Percentiles rank a stretch among this genome's conserved stretches.
Evolutionary conservation across 2,113 vertebrate species (phyloP).

Genomic region (Limanda limanda): DNA sequence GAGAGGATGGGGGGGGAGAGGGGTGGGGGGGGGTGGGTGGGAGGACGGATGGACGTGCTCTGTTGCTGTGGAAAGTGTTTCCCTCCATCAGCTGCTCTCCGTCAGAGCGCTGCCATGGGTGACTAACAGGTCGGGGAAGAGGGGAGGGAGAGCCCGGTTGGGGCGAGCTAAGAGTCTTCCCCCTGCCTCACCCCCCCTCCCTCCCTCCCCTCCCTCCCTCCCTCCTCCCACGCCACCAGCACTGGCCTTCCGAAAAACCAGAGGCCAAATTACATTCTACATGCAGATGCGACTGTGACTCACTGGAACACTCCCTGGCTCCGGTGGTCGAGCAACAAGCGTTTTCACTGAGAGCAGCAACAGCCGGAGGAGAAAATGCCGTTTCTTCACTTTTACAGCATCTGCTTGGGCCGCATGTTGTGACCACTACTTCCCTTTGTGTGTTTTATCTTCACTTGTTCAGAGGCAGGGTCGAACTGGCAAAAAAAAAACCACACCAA

Average conservation of each 20-base stretch:
- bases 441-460: background rate
- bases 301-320: slow-evolving; percentile 62
- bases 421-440: slow-evolving; percentile 19
- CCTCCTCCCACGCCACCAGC: slow-evolving; percentile 48
- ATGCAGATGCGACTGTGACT: slow-evolving; percentile 72
- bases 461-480: background rate
- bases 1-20: too few relatives aligned
- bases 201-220: too few relatives aligned
- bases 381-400: background rate
- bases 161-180: slow-evolving; percentile 58
- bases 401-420: background rate
- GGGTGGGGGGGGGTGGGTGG: background rate
- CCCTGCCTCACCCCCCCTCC: slow-evolving; percentile 28
- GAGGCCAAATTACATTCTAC: slow-evolving; percentile 66
- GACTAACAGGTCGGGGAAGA: slow-evolving; percentile 70
- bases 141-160: slow-evolving; percentile 25
- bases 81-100: slow-evolving; percentile 76
- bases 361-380: background rate
- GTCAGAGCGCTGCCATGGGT: slow-evolving; percentile 66
- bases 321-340: background rate
- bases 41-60: slow-evolving; percentile 35
- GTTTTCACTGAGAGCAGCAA: too few relatives aligned
- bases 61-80: slow-evolving; percentile 81
- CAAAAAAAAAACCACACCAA: background rate
- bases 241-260: slow-evolving; percentile 54